phyloP scores from a whole-genome alignment of 2,888 invertebrate species.

The Hanleya hanleyi region DNA sequence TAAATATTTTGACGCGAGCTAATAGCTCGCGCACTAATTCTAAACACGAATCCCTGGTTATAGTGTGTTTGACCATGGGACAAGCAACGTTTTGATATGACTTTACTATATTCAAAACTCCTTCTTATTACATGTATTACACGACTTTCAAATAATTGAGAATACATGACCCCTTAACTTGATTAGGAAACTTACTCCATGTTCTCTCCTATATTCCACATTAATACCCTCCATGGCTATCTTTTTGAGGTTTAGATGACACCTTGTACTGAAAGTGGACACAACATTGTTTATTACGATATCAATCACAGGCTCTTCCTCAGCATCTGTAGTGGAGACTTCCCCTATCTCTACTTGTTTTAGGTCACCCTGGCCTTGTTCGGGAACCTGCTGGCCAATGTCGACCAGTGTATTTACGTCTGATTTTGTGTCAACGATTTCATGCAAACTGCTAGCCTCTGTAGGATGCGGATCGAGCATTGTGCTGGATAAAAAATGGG shows the following conservation, averaged over 20 bases:
- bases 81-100: too few species aligned
- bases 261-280: constrained; percentile 96
- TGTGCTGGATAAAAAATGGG: not conserved
- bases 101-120: too few species aligned
- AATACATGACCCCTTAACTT: too few species aligned
- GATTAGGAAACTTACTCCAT: constrained; percentile 83
- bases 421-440: not conserved
- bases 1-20: too few species aligned
- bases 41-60: too few species aligned
- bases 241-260: constrained; percentile 95
- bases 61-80: too few species aligned
- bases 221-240: constrained; percentile 94
- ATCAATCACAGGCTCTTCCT: constrained; percentile 78
- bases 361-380: not conserved
- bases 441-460: not conserved
- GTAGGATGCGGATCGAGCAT: too few species aligned
- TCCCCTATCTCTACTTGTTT: not conserved
- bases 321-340: constrained; percentile 7
- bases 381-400: not conserved
- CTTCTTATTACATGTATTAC: too few species aligned
- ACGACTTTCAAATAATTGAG: too few species aligned
- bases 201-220: constrained; percentile 95
- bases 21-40: too few species aligned
- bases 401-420: too few species aligned
- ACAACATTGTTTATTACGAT: constrained; percentile 98